Conservation (phyloP, 1,140 invertebrate species). For the Lithobius niger region DNA sequence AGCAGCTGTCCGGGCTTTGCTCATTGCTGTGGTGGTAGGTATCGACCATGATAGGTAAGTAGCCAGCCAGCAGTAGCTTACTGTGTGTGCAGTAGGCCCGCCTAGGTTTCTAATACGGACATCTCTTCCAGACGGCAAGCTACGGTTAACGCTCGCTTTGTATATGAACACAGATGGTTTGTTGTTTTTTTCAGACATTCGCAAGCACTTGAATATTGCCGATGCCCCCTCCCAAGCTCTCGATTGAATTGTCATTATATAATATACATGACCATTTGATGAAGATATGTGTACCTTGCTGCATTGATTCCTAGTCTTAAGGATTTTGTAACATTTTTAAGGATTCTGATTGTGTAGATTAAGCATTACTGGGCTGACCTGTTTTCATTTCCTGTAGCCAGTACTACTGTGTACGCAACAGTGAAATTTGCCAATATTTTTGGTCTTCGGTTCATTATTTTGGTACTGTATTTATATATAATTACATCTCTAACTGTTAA, state of each 20-base stretch:
- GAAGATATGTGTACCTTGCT: not conserved
- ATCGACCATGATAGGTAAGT: not conserved
- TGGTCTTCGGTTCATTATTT: not conserved
- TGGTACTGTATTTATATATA: not conserved
- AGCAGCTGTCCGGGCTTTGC: not conserved
- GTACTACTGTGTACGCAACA: not conserved
- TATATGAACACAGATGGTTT: not conserved
- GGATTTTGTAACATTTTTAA: not conserved
- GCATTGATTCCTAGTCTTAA: not conserved
- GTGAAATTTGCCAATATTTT: not conserved
- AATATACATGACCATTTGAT: not conserved
- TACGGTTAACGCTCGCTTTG: not conserved
- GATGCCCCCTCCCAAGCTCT: constrained; percentile 3
- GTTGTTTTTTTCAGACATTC: constrained; percentile 3
- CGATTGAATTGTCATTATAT: constrained; percentile 1
- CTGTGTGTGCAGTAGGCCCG: not conserved
- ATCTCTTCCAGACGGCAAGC: not conserved
- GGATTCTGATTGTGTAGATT: not conserved
- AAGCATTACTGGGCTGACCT: not conserved
- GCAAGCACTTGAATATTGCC: constrained; percentile 5
- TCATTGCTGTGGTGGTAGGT: not conserved
- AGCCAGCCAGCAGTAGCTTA: not conserved
- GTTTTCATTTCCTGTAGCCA: not conserved
- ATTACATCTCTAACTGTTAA: not conserved
- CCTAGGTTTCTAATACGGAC: not conserved